These are phyloP conservation scores for Elmis aenea DNA, from an alignment of 2,888 invertebrate species.

Conservation along the genomic window DNA sequence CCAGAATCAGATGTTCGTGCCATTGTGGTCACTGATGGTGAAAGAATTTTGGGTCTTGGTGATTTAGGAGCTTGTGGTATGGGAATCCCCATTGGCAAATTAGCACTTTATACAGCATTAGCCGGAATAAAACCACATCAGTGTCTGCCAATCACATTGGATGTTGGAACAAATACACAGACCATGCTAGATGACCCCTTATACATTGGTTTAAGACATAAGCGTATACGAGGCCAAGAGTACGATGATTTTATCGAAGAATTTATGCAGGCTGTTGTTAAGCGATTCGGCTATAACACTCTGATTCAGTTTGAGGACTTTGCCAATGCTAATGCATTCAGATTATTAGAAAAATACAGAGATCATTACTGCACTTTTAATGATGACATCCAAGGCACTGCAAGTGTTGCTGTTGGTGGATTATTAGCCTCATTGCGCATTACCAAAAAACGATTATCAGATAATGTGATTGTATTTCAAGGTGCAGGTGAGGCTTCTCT, in stretches of 20 bases:
- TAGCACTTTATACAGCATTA: constrained; percentile 93
- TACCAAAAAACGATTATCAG: constrained; percentile 74
- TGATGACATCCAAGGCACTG: constrained; percentile 98
- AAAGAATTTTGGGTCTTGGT: constrained; percentile 94
- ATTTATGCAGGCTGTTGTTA: constrained; percentile 90
- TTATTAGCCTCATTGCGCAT: constrained; percentile 80
- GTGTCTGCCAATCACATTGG: constrained; percentile 89
- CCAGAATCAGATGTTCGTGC: constrained; percentile 82
- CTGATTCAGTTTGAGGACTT: constrained; percentile 97
- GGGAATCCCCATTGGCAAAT: constrained; percentile 98
- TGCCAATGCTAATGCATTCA: constrained; percentile 95
- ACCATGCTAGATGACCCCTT: constrained; percentile 84
- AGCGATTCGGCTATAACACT: constrained; percentile 78
- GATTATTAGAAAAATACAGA: constrained; percentile 85
- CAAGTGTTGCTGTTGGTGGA: constrained; percentile 93
- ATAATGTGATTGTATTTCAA: constrained; percentile 87
- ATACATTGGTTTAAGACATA: constrained; percentile 89
- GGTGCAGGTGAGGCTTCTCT: constrained; percentile 87
- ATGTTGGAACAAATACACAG: constrained; percentile 90
- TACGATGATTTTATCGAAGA: constrained; percentile 96
- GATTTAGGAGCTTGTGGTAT: constrained; percentile 97
- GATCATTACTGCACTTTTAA: constrained; percentile 92
- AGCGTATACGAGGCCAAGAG: constrained; percentile 71
- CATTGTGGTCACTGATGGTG: constrained; percentile 96
- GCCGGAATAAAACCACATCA: constrained; percentile 95